These are phyloP conservation scores for Drosophila pachea DNA, from an alignment of 1,140 invertebrate genomes.

Conservation along the genomic window DNA sequence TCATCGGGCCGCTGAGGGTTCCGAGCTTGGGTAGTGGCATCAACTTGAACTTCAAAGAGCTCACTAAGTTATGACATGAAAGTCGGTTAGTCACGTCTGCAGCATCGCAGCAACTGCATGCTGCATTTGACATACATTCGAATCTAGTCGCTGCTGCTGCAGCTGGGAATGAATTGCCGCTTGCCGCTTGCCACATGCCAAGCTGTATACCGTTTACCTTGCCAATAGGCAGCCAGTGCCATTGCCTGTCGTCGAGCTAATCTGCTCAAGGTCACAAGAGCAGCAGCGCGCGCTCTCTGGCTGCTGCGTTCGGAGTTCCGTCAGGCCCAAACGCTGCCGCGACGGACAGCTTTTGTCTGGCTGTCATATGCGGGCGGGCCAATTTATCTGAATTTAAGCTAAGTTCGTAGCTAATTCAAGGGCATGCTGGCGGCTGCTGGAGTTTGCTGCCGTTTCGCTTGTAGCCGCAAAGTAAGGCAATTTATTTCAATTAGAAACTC, in stretches of 20 bases:
- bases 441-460: conserved; percentile 28
- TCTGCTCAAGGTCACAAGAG: conserved; percentile 59
- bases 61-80: conserved; percentile 74
- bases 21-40: conserved; percentile 3
- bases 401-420: conserved; percentile 70
- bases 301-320: conserved; percentile 33
- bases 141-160: conserved; percentile 56
- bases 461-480: conserved; percentile 36
- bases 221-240: not conserved
- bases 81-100: conserved; percentile 76
- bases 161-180: conserved; percentile 21
- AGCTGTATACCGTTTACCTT: not conserved
- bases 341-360: conserved; percentile 47
- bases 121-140: conserved; percentile 76
- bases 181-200: conserved; percentile 2
- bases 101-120: conserved; percentile 47
- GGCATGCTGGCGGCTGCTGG: conserved; percentile 52
- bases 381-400: conserved; percentile 67
- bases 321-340: conserved; percentile 49
- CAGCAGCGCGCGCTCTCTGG: conserved; percentile 8
- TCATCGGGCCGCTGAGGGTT: not conserved
- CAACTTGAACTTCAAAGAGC: conserved; percentile 74
- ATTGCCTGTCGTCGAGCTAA: not conserved
- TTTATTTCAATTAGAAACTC: conserved; percentile 77
- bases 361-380: conserved; percentile 35